A percentile compares a stretch with the other conserved stretches of the same genome.
These are phyloP conservation scores for Otolemur garnettii DNA, from an alignment of 2,113 vertebrate species.

Conservation along the genomic window DNA sequence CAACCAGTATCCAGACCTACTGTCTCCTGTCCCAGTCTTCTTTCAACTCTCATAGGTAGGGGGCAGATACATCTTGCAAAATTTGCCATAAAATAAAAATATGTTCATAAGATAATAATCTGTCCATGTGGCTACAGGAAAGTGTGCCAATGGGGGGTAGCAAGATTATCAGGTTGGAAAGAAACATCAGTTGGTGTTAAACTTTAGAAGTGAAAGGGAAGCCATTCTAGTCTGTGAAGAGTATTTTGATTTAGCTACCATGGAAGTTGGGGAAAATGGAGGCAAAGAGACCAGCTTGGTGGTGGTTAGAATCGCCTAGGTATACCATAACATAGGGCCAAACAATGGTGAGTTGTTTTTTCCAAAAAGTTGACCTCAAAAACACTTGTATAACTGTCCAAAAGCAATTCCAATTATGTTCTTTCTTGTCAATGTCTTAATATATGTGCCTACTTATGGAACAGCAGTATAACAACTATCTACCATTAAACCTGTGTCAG, in stretches of 20 bases:
- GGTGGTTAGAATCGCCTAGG: not conserved
- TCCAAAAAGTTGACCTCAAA: not conserved
- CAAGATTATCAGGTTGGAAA: not conserved
- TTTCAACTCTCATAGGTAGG: not conserved
- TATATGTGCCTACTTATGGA: not conserved
- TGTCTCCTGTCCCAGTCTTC: not conserved
- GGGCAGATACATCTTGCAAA: not conserved
- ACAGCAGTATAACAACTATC: not conserved
- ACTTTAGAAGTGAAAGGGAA: slow-evolving; percentile 41
- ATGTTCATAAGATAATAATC: not conserved
- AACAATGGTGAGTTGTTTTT: not conserved
- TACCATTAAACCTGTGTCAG: not conserved
- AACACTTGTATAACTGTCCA: slow-evolving; percentile 13
- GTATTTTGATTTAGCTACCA: not conserved
- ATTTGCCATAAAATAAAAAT: slow-evolving; percentile 51
- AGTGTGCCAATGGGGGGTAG: not conserved
- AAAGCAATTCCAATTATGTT: slow-evolving; percentile 11
- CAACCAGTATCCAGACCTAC: not conserved
- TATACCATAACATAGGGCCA: not conserved
- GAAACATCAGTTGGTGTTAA: not conserved
- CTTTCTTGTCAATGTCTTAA: not conserved
- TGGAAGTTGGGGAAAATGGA: not conserved
- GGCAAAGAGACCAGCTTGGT: not conserved
- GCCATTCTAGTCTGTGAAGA: not conserved
- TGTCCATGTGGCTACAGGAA: not conserved